Base-by-base conservation (phyloP, 2,888 invertebrate genomes). In the Drosophila emarginata region DNA sequence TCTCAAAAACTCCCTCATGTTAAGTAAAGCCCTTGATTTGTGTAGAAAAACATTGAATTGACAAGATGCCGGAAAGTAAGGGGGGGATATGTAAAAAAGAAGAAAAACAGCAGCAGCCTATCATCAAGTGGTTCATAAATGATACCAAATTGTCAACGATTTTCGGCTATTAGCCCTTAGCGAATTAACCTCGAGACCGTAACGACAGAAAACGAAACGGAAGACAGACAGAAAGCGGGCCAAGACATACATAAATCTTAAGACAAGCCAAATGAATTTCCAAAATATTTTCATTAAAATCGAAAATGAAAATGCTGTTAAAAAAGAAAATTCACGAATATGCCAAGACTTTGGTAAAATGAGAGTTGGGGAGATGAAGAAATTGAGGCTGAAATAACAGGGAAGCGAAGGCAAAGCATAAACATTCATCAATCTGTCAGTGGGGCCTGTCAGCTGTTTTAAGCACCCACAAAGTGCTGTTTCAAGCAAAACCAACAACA, bases 381-480 rank as follows among this genome's bases (percentile, higher is more conserved):
- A 58, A 50, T 58, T 56, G 36, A 28, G 81, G 79, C 72, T 75
- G 72, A 75, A 78, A 66, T 64, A 80, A 78, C 70, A 67, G 76
- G 63, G 64, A 68, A 45, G 45, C 45, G 11, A 70, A 65, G 67
- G 69, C 57, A 23, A 53, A 74, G 74, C 76, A 79, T 72, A 80
- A 83, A 79, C 89, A 89, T 89, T 80, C 89, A 89, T 89, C 89
- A 89, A 89, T 83, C 79, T 88, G 85, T 89, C 89, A 88, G 87
- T 79, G 74, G 77, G 78, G 84, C 76, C 88, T 89, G 88, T 89
- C 89, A 89, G 88, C 89, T 83, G 81, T 83, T 89, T 87, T 87
- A 89, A 89, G 89, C 89, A 85, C 87, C 89, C 88, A 77, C 89
- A 89, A 89, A 89, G 88, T 89, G 89, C 79, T 85, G 79, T 75